Evolutionary conservation across 2,113 vertebrate genomes (phyloP), one percentile per base, ranked within the genome.

Genomic region (Dolichallabes microphthalmus): DNA sequence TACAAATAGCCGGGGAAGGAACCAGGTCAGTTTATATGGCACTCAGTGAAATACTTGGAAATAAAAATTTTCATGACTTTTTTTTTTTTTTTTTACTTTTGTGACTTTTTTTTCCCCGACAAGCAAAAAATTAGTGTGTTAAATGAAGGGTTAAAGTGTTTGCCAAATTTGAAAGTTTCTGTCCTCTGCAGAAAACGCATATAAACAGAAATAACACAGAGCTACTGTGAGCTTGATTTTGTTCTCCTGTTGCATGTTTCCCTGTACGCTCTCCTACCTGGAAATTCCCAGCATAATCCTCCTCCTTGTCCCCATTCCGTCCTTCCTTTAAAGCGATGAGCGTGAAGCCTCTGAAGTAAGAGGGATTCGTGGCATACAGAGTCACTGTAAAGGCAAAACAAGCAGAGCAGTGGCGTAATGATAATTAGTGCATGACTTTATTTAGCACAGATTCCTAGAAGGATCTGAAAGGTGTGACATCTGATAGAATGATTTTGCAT

Each of bases 301-400:
- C 96, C 55, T 99, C 97, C 80, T 95, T 96, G 89, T 98, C 97
- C 15, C 98, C 98, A 66, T 96, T 96, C 88, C 95, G 90, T 14
- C 96, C 97, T 82, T 98, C 97, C 91, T 94, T 98, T 84, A 98
- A 93, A 86, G 97, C 96, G 2, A 99, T 97, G 82, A 99, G 87
- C 0, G 95, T 99, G 93, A 99, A 99, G 35, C 97, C 98, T 94
- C 97, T 94, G 82, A 99, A 99, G 92, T 98, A 99, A 35, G 97
- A 96, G 14, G 97, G 96, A 76, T 94, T 96, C 87, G 96, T 92
- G 68, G 98, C 96, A 55, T 93, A 96, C 85, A 99, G 93, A 0
- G 95, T 96, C 92, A 99, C 98, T 99, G 89, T 19, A 84, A 82
- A 92, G 86, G 89, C 90, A 92, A 20, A 90, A 85, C 14, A 61